Conservation (phyloP, 2,888 invertebrate genomes). For the Cosmorhoe ocellata region DNA sequence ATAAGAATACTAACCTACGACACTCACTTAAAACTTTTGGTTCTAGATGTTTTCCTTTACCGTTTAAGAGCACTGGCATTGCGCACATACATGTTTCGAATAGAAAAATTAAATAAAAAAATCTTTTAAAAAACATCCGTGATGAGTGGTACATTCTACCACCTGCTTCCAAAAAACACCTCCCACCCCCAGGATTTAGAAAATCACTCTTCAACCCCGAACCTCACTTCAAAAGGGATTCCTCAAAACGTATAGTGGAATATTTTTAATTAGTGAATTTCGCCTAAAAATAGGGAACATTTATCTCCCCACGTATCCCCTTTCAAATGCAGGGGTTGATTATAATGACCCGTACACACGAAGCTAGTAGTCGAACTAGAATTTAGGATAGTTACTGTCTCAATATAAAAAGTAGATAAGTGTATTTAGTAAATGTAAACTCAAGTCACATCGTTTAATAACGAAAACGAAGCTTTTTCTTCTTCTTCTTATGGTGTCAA, state of each 20-base stretch:
- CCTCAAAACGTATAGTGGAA: conserved; percentile 10
- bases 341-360: conserved; percentile 5
- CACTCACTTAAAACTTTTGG: too few relatives aligned
- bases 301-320: conserved; percentile 18
- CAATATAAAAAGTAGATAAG: neutral
- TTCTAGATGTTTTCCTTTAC: too few relatives aligned
- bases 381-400: conserved; percentile 4
- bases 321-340: conserved; percentile 24
- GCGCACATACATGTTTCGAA: too few relatives aligned
- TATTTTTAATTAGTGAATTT: conserved; percentile 21
- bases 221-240: conserved; percentile 4
- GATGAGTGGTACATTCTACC: neutral
- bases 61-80: too few relatives aligned
- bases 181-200: neutral
- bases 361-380: neutral
- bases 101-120: too few relatives aligned
- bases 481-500: too few relatives aligned
- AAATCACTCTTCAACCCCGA: neutral
- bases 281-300: conserved; percentile 9
- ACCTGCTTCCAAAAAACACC: too few relatives aligned
- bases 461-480: too few relatives aligned
- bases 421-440: too few relatives aligned
- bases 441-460: too few relatives aligned
- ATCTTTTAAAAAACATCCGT: too few relatives aligned
- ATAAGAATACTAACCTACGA: too few relatives aligned